Percentiles rank a stretch among this genome's conserved stretches.
These are phyloP conservation scores for Helicoverpa assulta DNA, from an alignment of 2,888 invertebrate genomes.

Conservation along the genomic window DNA sequence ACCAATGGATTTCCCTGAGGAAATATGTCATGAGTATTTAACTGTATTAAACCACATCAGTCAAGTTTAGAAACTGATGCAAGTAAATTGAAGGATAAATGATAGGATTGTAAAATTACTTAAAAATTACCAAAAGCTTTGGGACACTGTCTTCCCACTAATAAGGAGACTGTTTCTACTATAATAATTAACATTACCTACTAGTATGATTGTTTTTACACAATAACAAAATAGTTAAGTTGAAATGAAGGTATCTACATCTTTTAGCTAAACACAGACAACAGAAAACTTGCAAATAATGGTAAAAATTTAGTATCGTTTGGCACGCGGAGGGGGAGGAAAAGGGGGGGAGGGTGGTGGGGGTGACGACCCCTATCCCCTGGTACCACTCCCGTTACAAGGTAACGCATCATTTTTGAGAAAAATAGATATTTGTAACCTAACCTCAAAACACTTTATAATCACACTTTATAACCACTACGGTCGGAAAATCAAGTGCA, in stretches of 20 bases:
- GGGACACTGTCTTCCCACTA: not conserved
- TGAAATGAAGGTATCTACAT: not conserved
- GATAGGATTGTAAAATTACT: not conserved
- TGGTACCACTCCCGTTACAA: too few relatives aligned
- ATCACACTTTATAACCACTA: too few relatives aligned
- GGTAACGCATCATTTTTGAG: too few relatives aligned
- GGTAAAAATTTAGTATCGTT: too few relatives aligned
- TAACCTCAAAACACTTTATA: too few relatives aligned
- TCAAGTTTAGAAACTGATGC: conserved; percentile 1
- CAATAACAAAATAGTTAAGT: conserved; percentile 6
- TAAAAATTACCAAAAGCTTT: not conserved
- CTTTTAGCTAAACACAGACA: conserved; percentile 1
- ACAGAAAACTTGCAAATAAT: conserved; percentile 15
- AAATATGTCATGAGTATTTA: not conserved
- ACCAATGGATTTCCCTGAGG: too few relatives aligned
- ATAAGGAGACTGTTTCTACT: not conserved
- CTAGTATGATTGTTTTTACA: not conserved
- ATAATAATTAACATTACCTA: conserved; percentile 19
- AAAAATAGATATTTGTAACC: too few relatives aligned
- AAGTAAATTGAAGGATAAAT: too few relatives aligned
- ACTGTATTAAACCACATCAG: conserved; percentile 21
- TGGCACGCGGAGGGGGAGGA: too few relatives aligned
- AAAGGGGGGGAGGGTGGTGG: too few relatives aligned
- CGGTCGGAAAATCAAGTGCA: too few relatives aligned
- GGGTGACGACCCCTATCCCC: too few relatives aligned